Conservation (phyloP, 2,113 vertebrate genomes). For the Carollia perspicillata region DNA sequence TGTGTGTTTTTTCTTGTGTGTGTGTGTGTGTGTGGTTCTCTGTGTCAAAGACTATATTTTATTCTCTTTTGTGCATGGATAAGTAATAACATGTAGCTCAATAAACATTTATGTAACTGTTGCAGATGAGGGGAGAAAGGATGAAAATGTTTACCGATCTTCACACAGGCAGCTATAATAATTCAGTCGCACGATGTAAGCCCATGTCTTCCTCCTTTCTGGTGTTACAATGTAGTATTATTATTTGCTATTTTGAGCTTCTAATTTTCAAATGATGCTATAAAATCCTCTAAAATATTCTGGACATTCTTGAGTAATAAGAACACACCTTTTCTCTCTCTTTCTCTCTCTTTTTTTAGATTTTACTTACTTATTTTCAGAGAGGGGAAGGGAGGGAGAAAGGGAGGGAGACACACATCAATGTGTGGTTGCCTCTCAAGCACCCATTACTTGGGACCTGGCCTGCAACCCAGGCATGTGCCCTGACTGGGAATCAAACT, state of each 20-base stretch:
- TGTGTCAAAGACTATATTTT: neutral
- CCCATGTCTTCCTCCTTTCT: neutral
- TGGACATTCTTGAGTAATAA: neutral
- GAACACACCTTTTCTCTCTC: neutral
- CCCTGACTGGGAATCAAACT: too few relatives aligned
- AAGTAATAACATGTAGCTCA: neutral
- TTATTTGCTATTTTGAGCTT: neutral
- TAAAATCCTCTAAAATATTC: neutral
- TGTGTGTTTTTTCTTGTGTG: neutral
- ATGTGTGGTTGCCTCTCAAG: too few relatives aligned
- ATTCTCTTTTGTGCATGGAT: neutral
- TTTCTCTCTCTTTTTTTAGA: too few relatives aligned
- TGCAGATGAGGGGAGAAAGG: neutral
- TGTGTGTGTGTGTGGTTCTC: neutral
- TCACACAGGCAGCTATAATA: neutral
- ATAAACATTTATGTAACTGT: neutral
- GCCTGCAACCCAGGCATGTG: too few relatives aligned
- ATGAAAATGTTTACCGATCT: neutral
- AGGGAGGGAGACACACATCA: too few relatives aligned
- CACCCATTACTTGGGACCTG: too few relatives aligned
- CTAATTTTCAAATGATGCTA: neutral
- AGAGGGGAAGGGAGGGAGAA: too few relatives aligned
- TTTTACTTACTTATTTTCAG: too few relatives aligned
- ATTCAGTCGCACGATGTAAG: neutral
- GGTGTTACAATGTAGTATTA: neutral